These are phyloP conservation scores for Ia io DNA, from an alignment of 2,113 vertebrate species.

Conservation along the genomic window DNA sequence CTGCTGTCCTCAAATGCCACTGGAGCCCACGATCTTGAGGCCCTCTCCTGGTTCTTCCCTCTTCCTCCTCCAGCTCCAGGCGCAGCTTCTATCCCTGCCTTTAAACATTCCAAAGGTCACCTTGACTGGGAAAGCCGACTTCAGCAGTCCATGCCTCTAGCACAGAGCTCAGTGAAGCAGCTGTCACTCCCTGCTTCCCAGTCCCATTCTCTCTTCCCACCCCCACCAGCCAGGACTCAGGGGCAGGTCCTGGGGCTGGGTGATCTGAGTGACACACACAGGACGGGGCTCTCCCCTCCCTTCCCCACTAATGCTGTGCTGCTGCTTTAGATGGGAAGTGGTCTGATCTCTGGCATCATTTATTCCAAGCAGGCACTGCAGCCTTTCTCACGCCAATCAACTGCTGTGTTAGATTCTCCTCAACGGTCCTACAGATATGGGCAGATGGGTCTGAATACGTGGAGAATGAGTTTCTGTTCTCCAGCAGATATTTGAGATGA, in stretches of 20 bases:
- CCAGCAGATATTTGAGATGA: background rate
- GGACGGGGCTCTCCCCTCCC: background rate
- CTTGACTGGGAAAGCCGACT: background rate
- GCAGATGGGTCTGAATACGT: background rate
- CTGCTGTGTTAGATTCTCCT: background rate
- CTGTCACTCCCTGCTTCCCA: background rate
- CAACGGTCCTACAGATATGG: background rate
- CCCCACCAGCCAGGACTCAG: background rate
- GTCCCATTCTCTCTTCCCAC: fast-evolving
- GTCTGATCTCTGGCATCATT: background rate
- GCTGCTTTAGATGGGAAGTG: background rate
- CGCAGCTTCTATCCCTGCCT: background rate
- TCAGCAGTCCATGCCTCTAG: background rate
- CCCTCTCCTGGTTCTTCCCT: background rate
- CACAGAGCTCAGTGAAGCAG: background rate
- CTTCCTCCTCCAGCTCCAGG: background rate
- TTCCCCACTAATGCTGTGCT: background rate
- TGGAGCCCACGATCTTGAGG: background rate
- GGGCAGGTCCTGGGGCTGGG: background rate
- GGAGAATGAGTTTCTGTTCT: background rate
- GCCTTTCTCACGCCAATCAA: background rate
- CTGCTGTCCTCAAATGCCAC: background rate
- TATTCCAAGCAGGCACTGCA: background rate
- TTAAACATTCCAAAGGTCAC: background rate
- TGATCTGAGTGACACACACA: background rate